These are phyloP conservation scores for Holocentrus rufus DNA, from an alignment of 2,797 vertebrate genomes.

Conservation along the genomic window DNA sequence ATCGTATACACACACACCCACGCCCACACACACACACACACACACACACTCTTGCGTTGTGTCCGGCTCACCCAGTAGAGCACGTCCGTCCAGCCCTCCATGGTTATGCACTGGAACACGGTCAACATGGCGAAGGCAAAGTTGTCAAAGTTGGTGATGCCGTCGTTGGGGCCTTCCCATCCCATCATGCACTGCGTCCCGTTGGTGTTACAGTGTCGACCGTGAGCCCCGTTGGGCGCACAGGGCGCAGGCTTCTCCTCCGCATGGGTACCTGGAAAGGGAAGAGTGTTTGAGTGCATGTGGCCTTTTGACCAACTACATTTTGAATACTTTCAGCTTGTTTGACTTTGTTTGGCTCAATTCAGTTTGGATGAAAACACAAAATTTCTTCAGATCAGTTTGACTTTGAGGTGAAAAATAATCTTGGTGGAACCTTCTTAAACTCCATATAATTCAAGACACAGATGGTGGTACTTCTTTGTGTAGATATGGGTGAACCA, in stretches of 20 bases:
- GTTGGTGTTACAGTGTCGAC: slow-evolving; percentile 90
- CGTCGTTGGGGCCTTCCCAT: slow-evolving; percentile 96
- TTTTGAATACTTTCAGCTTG: background rate
- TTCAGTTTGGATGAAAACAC: too few relatives aligned
- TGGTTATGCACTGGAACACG: slow-evolving; percentile 99
- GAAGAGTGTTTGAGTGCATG: too few relatives aligned
- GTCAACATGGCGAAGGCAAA: slow-evolving; percentile 99
- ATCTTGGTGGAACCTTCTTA: background rate
- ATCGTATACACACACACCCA: background rate
- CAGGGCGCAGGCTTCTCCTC: slow-evolving; percentile 95
- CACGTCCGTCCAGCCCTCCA: slow-evolving; percentile 98
- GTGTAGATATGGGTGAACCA: too few relatives aligned
- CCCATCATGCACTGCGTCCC: slow-evolving; percentile 84
- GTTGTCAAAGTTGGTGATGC: slow-evolving; percentile 99
- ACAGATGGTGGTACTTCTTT: too few relatives aligned
- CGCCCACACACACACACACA: slow-evolving; percentile 11
- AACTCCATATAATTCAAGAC: background rate
- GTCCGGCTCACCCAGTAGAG: slow-evolving; percentile 93
- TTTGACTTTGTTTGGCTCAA: too few relatives aligned
- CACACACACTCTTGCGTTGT: slow-evolving; percentile 35
- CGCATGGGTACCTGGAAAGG: slow-evolving; percentile 81
- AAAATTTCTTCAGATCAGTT: too few relatives aligned
- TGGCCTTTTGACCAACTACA: background rate
- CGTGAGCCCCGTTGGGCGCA: slow-evolving; percentile 86
- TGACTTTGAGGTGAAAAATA: background rate